Evolutionary conservation across 2,797 vertebrate genomes (phyloP).

Genomic region (Gymnothorax reevesii): DNA sequence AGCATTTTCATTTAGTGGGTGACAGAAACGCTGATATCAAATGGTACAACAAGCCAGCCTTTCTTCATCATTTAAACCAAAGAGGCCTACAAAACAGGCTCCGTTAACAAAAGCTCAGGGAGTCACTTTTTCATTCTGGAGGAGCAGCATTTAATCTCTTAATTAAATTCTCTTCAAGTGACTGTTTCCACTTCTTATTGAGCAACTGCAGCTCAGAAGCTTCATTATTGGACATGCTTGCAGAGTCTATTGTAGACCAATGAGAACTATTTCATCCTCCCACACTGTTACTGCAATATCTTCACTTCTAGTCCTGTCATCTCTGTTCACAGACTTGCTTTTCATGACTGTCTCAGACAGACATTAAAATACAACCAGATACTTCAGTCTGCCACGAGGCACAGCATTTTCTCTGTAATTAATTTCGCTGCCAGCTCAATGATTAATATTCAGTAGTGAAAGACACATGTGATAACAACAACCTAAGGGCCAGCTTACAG

Average conservation of each 20-base stretch:
- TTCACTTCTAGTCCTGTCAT: conserved; percentile 53
- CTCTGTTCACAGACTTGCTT: conserved; percentile 64
- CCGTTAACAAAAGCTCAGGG: background rate
- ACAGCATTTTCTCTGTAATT: conserved; percentile 79
- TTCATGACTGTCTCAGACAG: conserved; percentile 66
- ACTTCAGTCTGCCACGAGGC: conserved; percentile 71
- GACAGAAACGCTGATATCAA: background rate
- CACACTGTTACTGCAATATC: conserved; percentile 54
- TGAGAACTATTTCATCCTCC: conserved; percentile 22
- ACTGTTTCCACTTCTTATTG: background rate
- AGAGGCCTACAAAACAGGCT: background rate
- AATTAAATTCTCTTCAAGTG: background rate
- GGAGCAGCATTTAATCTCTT: background rate
- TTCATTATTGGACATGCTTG: background rate
- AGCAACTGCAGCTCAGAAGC: background rate
- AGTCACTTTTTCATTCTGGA: conserved; percentile 18
- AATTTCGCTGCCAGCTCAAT: conserved; percentile 76
- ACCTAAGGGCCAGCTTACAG: conserved; percentile 36
- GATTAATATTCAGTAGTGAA: conserved; percentile 87
- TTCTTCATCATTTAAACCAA: background rate
- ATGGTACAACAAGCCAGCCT: background rate
- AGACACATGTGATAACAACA: conserved; percentile 64
- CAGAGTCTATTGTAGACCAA: background rate
- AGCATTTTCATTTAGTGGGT: background rate
- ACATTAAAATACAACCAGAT: conserved; percentile 71